Evolutionary conservation across 2,888 invertebrate species (phyloP), one percentile per base, ranked within the genome.

Genomic region (Pandemis cinnamomeana): DNA sequence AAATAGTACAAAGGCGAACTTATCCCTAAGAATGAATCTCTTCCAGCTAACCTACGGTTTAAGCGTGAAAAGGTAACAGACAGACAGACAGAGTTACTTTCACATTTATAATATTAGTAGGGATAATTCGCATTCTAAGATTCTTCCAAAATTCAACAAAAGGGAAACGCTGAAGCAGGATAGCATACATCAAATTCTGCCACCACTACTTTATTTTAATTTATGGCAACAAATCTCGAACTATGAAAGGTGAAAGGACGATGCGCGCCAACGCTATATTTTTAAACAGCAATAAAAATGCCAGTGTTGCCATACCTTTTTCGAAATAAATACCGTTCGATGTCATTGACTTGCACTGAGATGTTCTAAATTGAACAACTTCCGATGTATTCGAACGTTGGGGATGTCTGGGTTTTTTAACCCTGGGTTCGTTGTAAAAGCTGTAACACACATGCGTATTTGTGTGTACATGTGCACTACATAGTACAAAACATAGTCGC

Each of bases 271-370:
- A 27, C 11, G 58, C 58, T 67, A 64, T 78, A 78, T 75, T 75
- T 77, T 72, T 75, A 71, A 76, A 76, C 77, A 71, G 75, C 77
- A 75, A 77, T 81, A 81, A 81, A 81, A 75, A 79, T 79, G 80
- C 79, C 81, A 80, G 71, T 78, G 77, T 80, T 78, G 78, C 79
- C 78, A 79, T 79, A 80, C 78, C 78, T 80, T 77, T 76, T 76
- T 76, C 76, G 66, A 76, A 78, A 80, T 79, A 79, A 79, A 80
- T 79, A 80, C 77, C 77, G 72, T 75, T 75, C 70, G 75, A 76
- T 77, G 80, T 75, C 80, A 75, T 78, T 75, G 78, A 78, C 78
- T 80, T 41, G 67, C 68, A 51, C 75, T 72, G 75, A 75, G 71
- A 72, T 75, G 71, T 72, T 71, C 62, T 74, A 75, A 75, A 77